Evolutionary conservation across 2,797 vertebrate genomes (phyloP), one percentile per base, ranked within the genome.

Genomic region (Odontamblyopus rebecca): DNA sequence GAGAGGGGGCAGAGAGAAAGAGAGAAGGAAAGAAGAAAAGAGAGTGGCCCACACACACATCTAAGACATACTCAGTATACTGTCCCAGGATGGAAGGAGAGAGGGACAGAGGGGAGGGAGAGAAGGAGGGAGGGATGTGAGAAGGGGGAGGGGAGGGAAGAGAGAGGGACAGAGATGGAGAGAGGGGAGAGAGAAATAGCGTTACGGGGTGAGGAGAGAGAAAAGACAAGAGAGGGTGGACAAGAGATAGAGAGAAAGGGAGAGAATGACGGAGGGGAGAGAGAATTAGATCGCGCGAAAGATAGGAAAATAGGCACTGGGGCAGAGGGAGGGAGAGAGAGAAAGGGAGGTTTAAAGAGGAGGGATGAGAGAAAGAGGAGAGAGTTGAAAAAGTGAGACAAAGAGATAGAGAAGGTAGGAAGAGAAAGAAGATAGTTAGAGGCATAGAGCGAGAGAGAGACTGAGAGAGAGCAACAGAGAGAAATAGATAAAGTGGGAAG

Each of bases 281-380:
- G 50, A 18, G 50, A 51, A 23, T 23, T 23, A 23, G 23, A 23
- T 23, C 23, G 13, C 4, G 18, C 1, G 5, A 53, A 53, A 53
- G 19, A n/a, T 6, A n/a, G 18, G 18, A 5, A 53, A 12, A 53
- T 18, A n/a, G 19, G 2, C 19, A 53, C 5, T 18, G 18, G 19
- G 23, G 23, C 2, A 57, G 54, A 26, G 23, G 26, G 56, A 27
- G n/a, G 12, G 8, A 27, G n/a, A 4, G 7, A 9, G 54, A 2
- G 7, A 57, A 16, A 57, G 13, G 23, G 50, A 6, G 26, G 9
- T 38, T 38, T 38, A 57, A 35, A 35, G 35, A 35, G 7, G 35
- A 35, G 35, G 30, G 30, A 11, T 23, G 54, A 26, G 23, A 26
- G n/a, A 56, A 12, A 85, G 81, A 86, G 82, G 80, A 16, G 13